phyloP scores from a whole-genome alignment of 1,140 invertebrate genomes.

The Neoseiulus cucumeris region DNA sequence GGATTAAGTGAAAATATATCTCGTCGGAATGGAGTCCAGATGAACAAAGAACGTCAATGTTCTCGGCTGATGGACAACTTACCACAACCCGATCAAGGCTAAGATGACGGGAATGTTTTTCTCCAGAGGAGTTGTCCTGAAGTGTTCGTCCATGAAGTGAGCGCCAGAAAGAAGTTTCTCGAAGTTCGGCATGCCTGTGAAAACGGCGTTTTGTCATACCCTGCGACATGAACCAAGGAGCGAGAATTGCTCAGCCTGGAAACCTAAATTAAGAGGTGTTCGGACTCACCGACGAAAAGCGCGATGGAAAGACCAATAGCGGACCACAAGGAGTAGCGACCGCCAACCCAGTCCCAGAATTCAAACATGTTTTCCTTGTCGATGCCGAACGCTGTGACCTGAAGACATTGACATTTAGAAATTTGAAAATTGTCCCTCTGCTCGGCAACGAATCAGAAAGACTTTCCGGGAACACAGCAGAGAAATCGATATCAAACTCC shows the following conservation, averaged over 20 bases:
- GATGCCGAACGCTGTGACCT: conserved; percentile 92
- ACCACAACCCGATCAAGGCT: conserved; percentile 8
- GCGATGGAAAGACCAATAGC: conserved; percentile 93
- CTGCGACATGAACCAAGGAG: conserved; percentile 12
- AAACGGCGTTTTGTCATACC: conserved; percentile 14
- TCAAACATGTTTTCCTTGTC: conserved; percentile 95
- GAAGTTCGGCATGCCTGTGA: conserved; percentile 68
- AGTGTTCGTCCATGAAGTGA: conserved; percentile 86
- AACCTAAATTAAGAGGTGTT: not conserved
- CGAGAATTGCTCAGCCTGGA: not conserved
- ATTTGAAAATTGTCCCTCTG: conserved; percentile 13
- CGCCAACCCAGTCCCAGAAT: conserved; percentile 99
- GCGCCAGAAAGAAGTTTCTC: conserved; percentile 72
- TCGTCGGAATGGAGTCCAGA: conserved; percentile 87
- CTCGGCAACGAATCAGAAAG: no score
- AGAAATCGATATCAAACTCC: no score
- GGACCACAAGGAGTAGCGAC: conserved; percentile 92
- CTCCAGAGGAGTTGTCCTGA: conserved; percentile 61
- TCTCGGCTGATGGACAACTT: not conserved
- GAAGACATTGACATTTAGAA: conserved; percentile 30
- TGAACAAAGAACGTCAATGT: conserved; percentile 59
- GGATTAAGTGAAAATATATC: no score
- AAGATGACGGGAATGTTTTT: conserved; percentile 50
- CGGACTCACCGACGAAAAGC: conserved; percentile 50
- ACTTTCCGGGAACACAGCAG: no score